Evolutionary conservation across 2,888 invertebrate genomes (phyloP).

Genomic region (Tipula confusa): DNA sequence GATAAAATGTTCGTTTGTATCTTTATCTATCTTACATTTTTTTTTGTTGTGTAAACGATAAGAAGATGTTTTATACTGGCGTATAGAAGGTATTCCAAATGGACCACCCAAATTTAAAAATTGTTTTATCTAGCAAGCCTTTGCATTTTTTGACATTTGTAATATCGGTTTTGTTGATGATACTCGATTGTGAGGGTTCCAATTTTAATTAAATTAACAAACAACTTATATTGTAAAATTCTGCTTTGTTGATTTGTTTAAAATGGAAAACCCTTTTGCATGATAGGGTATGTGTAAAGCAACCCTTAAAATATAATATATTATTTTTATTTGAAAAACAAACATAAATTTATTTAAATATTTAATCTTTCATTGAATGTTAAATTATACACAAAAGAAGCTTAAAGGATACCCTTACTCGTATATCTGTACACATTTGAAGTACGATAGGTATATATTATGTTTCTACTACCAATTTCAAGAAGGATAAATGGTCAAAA

Average conservation of each 20-base stretch:
- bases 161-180: too few relatives aligned
- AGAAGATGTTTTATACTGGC: neutral
- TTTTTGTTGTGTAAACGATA: neutral
- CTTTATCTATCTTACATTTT: neutral
- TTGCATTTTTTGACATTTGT: too few relatives aligned
- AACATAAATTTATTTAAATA: neutral
- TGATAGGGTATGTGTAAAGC: too few relatives aligned
- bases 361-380: neutral
- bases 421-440: too few relatives aligned
- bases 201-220: too few relatives aligned
- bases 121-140: too few relatives aligned
- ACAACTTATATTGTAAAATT: too few relatives aligned
- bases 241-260: too few relatives aligned
- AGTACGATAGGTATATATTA: neutral
- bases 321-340: neutral
- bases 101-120: too few relatives aligned
- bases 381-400: neutral
- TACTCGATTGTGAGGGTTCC: too few relatives aligned
- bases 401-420: neutral
- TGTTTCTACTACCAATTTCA: neutral
- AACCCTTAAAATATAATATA: too few relatives aligned
- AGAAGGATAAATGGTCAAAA: neutral
- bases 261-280: neutral
- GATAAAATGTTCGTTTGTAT: neutral
- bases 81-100: too few relatives aligned